Base-by-base conservation (phyloP, 1,140 invertebrate species). In the Thaumetopoea pityocampa region DNA sequence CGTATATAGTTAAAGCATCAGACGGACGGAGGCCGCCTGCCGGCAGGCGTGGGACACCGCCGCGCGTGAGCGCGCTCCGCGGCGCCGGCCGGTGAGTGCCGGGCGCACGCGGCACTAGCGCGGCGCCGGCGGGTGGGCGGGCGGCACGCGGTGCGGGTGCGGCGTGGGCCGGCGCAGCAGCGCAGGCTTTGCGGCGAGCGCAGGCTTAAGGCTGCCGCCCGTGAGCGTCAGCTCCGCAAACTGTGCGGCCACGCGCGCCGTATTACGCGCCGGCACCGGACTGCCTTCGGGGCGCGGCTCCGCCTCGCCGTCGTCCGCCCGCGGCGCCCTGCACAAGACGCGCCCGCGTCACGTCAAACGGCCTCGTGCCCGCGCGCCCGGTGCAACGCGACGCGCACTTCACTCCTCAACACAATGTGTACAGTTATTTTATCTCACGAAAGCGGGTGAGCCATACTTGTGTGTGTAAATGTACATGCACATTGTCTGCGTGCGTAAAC, bases 111-210 rank as follows among this genome's bases (percentile, higher is more conserved):
- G 19, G 23, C 23, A 16, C 32, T n/a, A n/a, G 28, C 35, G 37
- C 40, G 32, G 20, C 24, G 22, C 34, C 2, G 34, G 18, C 29
- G 24, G 16, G 32, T 34, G 22, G 27, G 42, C 34, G 47, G 29
- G 18, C 3, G 45, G 24, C 9, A 46, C 44, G 26, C 43, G 28
- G 30, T n/a, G 44, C 17, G 51, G 85, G 77, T 52, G 86, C 8
- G 88, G 88, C 20, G 90, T 67, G 19, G 92, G 92, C 67, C 93
- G 91, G 64, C 93, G 89, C 66, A 93, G 87, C 12, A 93, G 88
- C 38, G 90, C 89, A 1, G 92, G 92, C 71, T 93, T 93, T 7
- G 89, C 88, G 56, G 92, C 93, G 8, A 92, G 86, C 49, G 90
- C 89, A 2, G 90, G 90, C 63, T 92, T 93, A 30, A 91, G 89